These are phyloP conservation scores for Argyrosomus japonicus DNA, from an alignment of 2,113 vertebrate species.

Conservation along the genomic window DNA sequence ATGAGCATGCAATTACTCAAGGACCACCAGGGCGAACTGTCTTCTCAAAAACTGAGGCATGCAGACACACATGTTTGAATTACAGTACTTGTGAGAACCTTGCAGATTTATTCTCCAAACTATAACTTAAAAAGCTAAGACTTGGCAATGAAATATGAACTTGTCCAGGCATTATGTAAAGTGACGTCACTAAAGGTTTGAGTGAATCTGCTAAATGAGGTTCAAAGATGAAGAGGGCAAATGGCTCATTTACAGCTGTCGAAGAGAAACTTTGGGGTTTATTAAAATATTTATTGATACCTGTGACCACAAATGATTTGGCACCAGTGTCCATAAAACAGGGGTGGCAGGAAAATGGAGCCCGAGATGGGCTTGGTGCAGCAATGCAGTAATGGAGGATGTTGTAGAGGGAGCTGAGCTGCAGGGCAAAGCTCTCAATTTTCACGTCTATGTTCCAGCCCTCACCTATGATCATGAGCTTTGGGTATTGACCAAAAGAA, in stretches of 20 bases:
- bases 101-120: neutral
- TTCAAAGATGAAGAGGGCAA: neutral
- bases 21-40: conserved; percentile 45
- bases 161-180: neutral
- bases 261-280: too few species aligned
- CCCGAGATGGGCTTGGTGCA: too few species aligned
- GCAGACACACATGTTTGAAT: neutral
- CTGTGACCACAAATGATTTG: neutral
- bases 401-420: too few species aligned
- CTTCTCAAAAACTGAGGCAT: neutral
- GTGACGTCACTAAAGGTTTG: neutral
- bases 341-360: too few species aligned
- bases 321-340: neutral
- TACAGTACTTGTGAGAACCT: neutral
- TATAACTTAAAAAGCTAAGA: neutral
- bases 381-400: too few species aligned
- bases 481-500: too few species aligned
- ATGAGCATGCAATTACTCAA: neutral
- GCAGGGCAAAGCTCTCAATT: too few species aligned
- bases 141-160: neutral
- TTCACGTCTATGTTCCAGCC: too few species aligned
- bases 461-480: too few species aligned
- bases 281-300: neutral
- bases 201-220: too few species aligned
- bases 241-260: neutral